Base-by-base conservation (phyloP, 1,140 invertebrate species). In the Coboldia fuscipes region DNA sequence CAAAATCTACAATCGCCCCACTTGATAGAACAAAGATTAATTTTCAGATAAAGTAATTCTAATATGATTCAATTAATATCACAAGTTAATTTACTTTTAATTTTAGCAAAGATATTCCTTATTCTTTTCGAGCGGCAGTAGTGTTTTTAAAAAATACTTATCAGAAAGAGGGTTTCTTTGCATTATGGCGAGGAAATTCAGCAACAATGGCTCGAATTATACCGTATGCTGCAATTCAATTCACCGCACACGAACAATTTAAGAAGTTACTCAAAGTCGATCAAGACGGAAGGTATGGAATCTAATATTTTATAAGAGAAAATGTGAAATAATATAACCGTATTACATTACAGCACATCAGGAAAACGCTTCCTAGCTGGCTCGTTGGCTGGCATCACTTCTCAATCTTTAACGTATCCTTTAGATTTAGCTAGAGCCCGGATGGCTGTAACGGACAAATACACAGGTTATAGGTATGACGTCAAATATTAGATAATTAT, bases 11-110 rank as follows among this genome's bases (percentile, higher is more conserved):
- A 9, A 97, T 98, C 45, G 94, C 94, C 3, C 94, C 94, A 2
- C 59, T 98, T 13, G 94, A 98, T 62, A 64, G 94, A 37, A 90
- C 89, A 34, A 97, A 97, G 68, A 97, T 98, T 35, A 90, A 92
- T 65, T 97, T 97, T 59, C 93, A 98, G 59, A 74, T 70, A 41
- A 71, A 74, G 64, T 75, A 56, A 57, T 48, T 53, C 30, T 16
- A 19, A 30, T 9, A 3, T 13, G 10, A 24, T 13, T 26, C n/a
- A 21, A 24, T 33, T 4, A 28, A 6, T 22, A 12, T 34, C 27
- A 37, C 27, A 37, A 37, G 13, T 30, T 23, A 18, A 8, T 16
- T 15, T 18, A 28, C 29, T 19, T 8, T 22, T 17, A 14, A 16
- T 39, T 21, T 40, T 39, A 69, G 69, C 14, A 67, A 85, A 43